phyloP scores from a whole-genome alignment of 2,113 vertebrate species.

The Guaruba guarouba region DNA sequence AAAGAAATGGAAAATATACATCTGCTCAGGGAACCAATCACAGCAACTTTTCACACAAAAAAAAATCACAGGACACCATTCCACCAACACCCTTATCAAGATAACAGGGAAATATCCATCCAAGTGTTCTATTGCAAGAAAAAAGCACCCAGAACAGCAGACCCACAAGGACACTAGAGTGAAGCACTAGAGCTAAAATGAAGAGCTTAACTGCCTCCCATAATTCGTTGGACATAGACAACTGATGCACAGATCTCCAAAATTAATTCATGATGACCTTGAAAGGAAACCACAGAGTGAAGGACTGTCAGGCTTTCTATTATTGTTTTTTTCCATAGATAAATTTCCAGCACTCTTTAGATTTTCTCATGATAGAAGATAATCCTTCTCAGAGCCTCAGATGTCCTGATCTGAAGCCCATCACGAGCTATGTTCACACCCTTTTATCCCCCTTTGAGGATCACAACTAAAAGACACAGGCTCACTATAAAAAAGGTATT shows the following conservation, averaged over 20 bases:
- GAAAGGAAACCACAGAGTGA: background rate
- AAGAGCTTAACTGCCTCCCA: constrained; percentile 55
- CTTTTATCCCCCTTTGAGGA: background rate
- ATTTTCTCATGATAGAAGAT: background rate
- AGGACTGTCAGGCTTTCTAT: background rate
- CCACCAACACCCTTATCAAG: background rate
- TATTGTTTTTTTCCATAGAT: background rate
- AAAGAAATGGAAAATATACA: background rate
- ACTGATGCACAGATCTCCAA: constrained; percentile 21
- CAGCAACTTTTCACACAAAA: background rate
- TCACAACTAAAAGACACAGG: background rate
- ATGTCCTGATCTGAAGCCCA: background rate
- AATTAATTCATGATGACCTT: constrained; percentile 40
- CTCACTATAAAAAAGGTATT: background rate
- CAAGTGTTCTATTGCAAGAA: background rate
- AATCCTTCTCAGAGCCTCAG: background rate
- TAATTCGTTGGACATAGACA: constrained; percentile 59
- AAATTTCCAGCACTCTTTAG: background rate
- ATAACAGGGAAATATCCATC: background rate
- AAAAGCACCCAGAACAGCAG: background rate
- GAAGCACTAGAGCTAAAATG: constrained; percentile 20
- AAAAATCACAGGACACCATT: background rate
- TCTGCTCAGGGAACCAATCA: background rate
- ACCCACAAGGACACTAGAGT: constrained; percentile 34
- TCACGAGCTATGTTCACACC: background rate